Evolutionary conservation across 2,888 invertebrate species (phyloP).

Genomic region (Brachycybe producta): DNA sequence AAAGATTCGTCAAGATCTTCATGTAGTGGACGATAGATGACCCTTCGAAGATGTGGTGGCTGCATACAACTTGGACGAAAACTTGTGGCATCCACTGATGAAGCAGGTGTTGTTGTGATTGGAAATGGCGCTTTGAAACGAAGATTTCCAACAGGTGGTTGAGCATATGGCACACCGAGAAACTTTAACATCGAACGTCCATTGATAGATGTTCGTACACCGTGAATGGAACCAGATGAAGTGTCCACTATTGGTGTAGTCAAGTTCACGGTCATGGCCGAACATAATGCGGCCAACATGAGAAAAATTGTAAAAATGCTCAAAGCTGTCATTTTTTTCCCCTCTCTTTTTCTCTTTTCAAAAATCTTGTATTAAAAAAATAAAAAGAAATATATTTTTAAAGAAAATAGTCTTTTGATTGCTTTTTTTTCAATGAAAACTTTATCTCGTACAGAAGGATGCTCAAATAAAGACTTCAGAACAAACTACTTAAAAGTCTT

Average conservation of each 20-base stretch:
- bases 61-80: conserved; percentile 26
- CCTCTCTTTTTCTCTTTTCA: no score
- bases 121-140: conserved; percentile 23
- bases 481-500: no score
- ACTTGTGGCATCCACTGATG: conserved; percentile 32
- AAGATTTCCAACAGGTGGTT: conserved; percentile 24
- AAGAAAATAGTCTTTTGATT: no score
- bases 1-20: conserved; percentile 13
- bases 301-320: no score
- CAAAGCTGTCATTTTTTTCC: no score
- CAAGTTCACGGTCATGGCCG: neutral
- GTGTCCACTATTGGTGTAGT: conserved; percentile 6
- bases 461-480: no score
- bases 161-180: conserved; percentile 27
- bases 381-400: no score
- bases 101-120: conserved; percentile 46
- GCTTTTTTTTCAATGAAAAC: no score
- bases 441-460: no score
- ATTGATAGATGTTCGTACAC: neutral
- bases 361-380: no score
- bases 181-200: conserved; percentile 19
- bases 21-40: conserved; percentile 25
- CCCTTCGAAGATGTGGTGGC: conserved; percentile 23
- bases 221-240: conserved; percentile 15
- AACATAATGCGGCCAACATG: neutral